Base-by-base conservation (phyloP, 2,888 invertebrate species). In the Aphrophora alni region DNA sequence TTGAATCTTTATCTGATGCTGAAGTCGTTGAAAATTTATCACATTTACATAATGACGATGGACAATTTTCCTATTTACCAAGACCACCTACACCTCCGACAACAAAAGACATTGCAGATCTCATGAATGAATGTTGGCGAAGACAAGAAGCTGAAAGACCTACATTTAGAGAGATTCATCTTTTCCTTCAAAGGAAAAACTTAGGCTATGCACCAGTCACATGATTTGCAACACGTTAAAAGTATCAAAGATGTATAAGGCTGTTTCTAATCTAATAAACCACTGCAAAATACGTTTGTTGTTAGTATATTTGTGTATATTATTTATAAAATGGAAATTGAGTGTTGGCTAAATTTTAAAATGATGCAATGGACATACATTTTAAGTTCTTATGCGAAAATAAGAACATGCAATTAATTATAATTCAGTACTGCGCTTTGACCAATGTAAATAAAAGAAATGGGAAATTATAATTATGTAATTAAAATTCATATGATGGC, bases 21-120 rank as follows among this genome's bases (percentile, higher is more conserved):
- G 93, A 95, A 89, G 94, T 97, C 75, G 91, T 97, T 83, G 94
- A 95, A 86, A 95, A 96, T 88, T 90, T 96, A 77, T 92, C 94
- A 28, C 93, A 93, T 87, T 89, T 94, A 88, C 91, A 93, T 86
- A 90, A 91, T 77, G 91, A 92, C 87, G 91, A 92, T 76, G 84
- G 83, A 27, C 81, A 83, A 26, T 85, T 84, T 81, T 82, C 83
- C 38, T 84, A 83, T 75, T 82, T 84, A 38, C 87, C 88, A 70
- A 88, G 90, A 78, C 91, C 92, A 0, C 86, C 88, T 27, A 91
- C 91, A 0, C 87, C 89, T n/a, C 88, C 88, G 82, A 91, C 91
- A 85, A 90, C 91, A 69, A 90, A 90, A 85, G 92, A 92, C 87
- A 90, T 92, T 83, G 91, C 90, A 86, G 91, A 92, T 86, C 88